Conservation (phyloP, 2,888 invertebrate genomes). For the Drosophila nigricruria region DNA sequence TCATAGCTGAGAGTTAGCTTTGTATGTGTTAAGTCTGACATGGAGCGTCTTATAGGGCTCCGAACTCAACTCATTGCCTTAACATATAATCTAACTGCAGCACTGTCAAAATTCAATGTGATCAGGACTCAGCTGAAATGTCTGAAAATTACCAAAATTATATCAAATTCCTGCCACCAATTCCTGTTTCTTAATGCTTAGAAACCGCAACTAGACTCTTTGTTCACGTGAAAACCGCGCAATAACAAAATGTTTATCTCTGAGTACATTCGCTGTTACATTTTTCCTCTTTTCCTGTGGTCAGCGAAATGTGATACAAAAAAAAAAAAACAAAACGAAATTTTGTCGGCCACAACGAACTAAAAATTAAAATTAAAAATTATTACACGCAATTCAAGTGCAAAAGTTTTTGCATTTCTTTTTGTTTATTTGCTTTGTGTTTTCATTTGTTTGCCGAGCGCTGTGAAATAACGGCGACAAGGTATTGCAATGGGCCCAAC, state of each 20-base stretch:
- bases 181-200: neutral
- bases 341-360: constrained; percentile 59
- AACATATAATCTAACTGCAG: neutral
- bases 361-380: constrained; percentile 80
- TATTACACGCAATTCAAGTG: constrained; percentile 67
- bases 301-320: constrained; percentile 35
- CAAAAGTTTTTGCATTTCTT: constrained; percentile 34
- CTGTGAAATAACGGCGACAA: constrained; percentile 39
- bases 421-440: constrained; percentile 25
- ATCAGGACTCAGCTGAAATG: neutral
- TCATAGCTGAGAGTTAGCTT: too few relatives aligned
- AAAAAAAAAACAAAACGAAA: constrained; percentile 36
- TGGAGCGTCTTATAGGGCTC: too few relatives aligned
- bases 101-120: neutral
- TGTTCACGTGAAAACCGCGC: constrained; percentile 59
- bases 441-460: constrained; percentile 29
- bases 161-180: neutral
- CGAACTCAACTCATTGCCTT: too few relatives aligned
- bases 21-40: too few relatives aligned
- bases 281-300: constrained; percentile 8
- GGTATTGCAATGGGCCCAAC: constrained; percentile 51
- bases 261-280: constrained; percentile 17
- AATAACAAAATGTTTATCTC: constrained; percentile 43
- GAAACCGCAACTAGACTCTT: constrained; percentile 16
- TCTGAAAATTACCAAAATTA: neutral